phyloP scores from a whole-genome alignment of 92 coral and sea anemone genomes.

The Galaxea fascicularis region DNA sequence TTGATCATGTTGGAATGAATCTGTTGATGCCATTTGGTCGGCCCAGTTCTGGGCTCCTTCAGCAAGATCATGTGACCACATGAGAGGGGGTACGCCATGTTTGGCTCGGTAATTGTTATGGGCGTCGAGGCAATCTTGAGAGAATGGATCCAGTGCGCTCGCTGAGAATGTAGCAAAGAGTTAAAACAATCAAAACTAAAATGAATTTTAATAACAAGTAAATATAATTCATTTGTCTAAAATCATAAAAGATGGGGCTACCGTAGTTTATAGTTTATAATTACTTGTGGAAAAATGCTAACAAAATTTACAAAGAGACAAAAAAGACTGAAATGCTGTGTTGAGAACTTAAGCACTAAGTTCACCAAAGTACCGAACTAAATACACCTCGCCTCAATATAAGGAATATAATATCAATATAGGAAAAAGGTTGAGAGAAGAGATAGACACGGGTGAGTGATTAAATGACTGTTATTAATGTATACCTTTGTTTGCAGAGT shows the following conservation, averaged over 20 bases:
- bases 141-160: conserved; percentile 74
- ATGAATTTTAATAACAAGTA: too few relatives aligned
- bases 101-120: conserved; percentile 89
- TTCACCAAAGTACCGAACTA: too few relatives aligned
- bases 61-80: conserved; percentile 89
- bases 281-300: too few relatives aligned
- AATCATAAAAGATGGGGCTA: too few relatives aligned
- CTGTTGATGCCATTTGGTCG: conserved; percentile 84
- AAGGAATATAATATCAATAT: not conserved
- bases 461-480: not conserved
- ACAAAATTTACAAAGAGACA: too few relatives aligned
- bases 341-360: too few relatives aligned
- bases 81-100: conserved; percentile 92
- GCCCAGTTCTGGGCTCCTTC: conserved; percentile 96
- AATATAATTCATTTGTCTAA: too few relatives aligned
- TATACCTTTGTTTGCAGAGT: conserved; percentile 22
- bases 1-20: conserved; percentile 80
- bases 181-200: not conserved
- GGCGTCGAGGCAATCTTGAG: conserved; percentile 90
- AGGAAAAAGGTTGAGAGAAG: not conserved
- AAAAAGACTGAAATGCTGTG: too few relatives aligned
- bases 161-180: not conserved
- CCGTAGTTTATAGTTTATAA: too few relatives aligned
- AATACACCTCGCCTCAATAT: too few relatives aligned
- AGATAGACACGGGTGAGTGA: not conserved